phyloP scores from a whole-genome alignment of 2,113 vertebrate genomes.

The Dolichotis patagonum region DNA sequence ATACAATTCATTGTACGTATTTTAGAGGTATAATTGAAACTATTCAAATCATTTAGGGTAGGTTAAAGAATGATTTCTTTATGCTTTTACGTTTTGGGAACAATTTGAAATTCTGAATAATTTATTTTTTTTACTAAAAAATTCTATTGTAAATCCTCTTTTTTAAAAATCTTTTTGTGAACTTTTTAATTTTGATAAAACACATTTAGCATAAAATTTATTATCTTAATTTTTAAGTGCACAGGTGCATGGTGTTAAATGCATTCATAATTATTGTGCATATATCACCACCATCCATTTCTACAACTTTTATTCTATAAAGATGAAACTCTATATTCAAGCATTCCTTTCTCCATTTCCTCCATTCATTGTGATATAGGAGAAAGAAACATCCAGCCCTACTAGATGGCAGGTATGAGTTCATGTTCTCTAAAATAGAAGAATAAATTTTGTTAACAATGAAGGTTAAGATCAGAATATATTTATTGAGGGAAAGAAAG shows the following conservation, averaged over 20 bases:
- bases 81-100: neutral
- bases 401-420: too few species aligned
- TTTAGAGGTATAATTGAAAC: conserved; percentile 22
- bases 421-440: too few species aligned
- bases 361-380: too few species aligned
- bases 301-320: neutral
- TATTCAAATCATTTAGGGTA: neutral
- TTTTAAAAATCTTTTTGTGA: neutral
- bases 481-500: too few species aligned
- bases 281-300: neutral
- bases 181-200: neutral
- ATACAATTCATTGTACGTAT: neutral
- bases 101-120: neutral
- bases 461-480: too few species aligned
- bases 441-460: too few species aligned
- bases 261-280: neutral
- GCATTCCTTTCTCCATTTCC: neutral
- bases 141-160: neutral
- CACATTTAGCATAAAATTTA: neutral
- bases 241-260: neutral
- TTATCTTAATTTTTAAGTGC: neutral
- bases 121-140: neutral
- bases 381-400: too few species aligned
- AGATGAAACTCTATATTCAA: neutral
- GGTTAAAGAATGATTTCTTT: neutral